Evolutionary conservation across 2,888 invertebrate genomes (phyloP).

Genomic region (Trissolcus japonicus): DNA sequence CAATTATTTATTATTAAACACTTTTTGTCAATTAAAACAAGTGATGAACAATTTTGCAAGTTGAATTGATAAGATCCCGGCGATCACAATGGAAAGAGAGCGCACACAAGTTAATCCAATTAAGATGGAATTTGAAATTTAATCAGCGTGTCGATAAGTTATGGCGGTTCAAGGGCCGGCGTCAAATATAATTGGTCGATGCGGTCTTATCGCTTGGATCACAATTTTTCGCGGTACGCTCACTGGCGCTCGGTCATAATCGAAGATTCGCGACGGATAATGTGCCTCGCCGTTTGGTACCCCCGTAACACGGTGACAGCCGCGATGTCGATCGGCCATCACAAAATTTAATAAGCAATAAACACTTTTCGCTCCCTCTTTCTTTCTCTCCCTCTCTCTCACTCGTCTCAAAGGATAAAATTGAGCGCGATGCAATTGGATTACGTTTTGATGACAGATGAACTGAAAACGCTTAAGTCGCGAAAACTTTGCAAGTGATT

Average conservation of each 20-base stretch:
- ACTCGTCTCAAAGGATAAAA: background rate
- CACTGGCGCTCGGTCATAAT: conserved; percentile 21
- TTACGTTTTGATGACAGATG: conserved; percentile 14
- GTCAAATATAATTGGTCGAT: conserved; percentile 62
- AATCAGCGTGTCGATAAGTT: conserved; percentile 64
- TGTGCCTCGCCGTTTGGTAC: conserved; percentile 12
- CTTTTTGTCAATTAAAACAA: too few relatives aligned
- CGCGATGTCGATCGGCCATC: conserved; percentile 12
- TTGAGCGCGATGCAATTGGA: conserved; percentile 12
- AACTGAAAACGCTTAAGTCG: background rate
- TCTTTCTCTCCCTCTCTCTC: background rate
- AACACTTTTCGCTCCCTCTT: background rate
- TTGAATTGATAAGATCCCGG: too few relatives aligned
- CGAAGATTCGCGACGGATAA: conserved; percentile 43
- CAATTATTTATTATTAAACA: too few relatives aligned
- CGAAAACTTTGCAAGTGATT: conserved; percentile 30
- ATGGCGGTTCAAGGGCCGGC: conserved; percentile 36
- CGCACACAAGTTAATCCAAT: conserved; percentile 65
- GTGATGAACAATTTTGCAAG: too few relatives aligned
- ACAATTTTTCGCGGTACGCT: conserved; percentile 59
- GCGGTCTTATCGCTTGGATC: conserved; percentile 59
- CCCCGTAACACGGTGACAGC: conserved; percentile 26
- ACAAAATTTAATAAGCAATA: conserved; percentile 21
- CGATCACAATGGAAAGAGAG: too few relatives aligned
- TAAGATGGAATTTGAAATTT: conserved; percentile 68